Percentiles rank a stretch among this genome's conserved stretches.
Conservation (phyloP, 2,888 invertebrate genomes). For the Ornithoptera alexandrae region DNA sequence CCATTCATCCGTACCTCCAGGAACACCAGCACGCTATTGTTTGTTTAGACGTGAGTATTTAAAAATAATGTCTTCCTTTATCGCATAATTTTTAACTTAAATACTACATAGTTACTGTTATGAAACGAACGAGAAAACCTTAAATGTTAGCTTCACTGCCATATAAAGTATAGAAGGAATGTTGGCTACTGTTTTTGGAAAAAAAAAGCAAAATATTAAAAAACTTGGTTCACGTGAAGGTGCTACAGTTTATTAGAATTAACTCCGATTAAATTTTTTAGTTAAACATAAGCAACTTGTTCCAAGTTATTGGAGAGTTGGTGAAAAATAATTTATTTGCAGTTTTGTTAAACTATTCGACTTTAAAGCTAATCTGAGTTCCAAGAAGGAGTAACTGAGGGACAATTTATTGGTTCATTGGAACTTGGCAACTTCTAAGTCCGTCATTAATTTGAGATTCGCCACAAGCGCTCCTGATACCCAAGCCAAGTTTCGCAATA, state of each 20-base stretch:
- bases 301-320: no score
- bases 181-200: not conserved
- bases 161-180: not conserved
- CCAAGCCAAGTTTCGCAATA: constrained; percentile 55
- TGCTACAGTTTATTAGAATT: no score
- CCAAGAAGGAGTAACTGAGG: constrained; percentile 39
- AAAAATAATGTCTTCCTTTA: constrained; percentile 59
- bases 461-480: constrained; percentile 43
- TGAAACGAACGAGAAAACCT: not conserved
- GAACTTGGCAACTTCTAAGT: constrained; percentile 61
- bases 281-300: no score
- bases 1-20: constrained; percentile 69
- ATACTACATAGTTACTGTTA: constrained; percentile 1
- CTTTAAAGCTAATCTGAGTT: constrained; percentile 46
- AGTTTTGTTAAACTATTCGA: constrained; percentile 33
- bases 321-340: constrained; percentile 10
- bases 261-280: no score
- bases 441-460: constrained; percentile 61
- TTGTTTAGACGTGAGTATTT: constrained; percentile 57
- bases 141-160: not conserved
- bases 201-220: not conserved
- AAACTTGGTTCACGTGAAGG: no score
- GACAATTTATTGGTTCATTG: constrained; percentile 58
- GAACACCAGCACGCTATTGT: constrained; percentile 60
- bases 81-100: constrained; percentile 24